Base-by-base conservation (phyloP, 2,797 vertebrate genomes). In the Coregonus ussuriensis region DNA sequence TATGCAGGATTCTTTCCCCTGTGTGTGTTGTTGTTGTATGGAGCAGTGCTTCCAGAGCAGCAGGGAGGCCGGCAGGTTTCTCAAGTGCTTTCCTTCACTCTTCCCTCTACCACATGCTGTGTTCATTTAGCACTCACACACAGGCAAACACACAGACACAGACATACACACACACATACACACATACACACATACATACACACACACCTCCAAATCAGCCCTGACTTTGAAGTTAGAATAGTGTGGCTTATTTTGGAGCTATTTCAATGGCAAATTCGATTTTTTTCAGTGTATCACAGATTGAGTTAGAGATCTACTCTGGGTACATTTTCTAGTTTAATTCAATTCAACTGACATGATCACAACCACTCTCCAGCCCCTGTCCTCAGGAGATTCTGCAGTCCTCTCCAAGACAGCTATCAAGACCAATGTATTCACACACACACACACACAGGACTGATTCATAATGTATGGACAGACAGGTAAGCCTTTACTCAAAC, bases 121-220 rank as follows among this genome's bases (percentile, higher is more conserved):
- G 83, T 82, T 84, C 68, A 82, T 78, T 80, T 84, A 87, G 77
- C 66, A 54, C 14, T 4, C 53, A 16, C 82, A 71, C 79, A 54
- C 15, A 25, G 25, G 16, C 13, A 53, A 13, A 53, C 52, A 54
- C 4, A 54, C 15, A 54, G 1, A 54, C 53, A 18, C 4, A 54
- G 15, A 54, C 14, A 52, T 1, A 14, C 51, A 52, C 7, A 54
- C 4, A 18, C 15, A 1, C 15, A 54, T 3, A 54, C 1, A 54
- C 53, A 54, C 15, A 54, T 1, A 54, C 3, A 54, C 4, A 18
- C 15, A 18, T 15, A 54, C 13, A 54, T 1, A 16, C 53, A 54
- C 3, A 54, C 53, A 54, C 53, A 54, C 53, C 14, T 15, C 14
- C 16, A 54, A 47, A 47, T 47, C 41, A 47, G 9, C 41, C 74